Evolutionary conservation across 2,113 vertebrate species (phyloP), one percentile per base, ranked within the genome.

Genomic region (Pomatorhinus ruficollis): DNA sequence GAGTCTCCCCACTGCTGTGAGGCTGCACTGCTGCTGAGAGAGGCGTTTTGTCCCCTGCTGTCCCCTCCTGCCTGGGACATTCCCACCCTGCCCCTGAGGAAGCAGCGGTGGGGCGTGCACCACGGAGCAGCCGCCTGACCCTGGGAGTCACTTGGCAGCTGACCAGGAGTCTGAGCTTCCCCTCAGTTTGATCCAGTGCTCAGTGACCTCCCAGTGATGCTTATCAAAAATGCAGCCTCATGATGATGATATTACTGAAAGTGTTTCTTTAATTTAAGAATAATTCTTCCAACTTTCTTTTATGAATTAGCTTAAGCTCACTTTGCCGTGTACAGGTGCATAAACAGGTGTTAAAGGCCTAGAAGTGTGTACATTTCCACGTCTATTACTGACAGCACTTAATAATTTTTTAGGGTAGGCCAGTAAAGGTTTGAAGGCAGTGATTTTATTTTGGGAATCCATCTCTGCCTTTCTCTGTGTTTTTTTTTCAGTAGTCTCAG

Each of bases 91-190:
- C 11, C 35, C 56, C 12, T 12, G 4, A 15, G 76, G 35, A 22
- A 31, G 75, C 52, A 24, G 42, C n/a, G 8, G 18, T 15, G 56
- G n/a, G 54, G 15, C 13, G 22, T 21, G 64, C 60, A 15, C 1
- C 60, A 15, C 1, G 0, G 75, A 28, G 78, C 64, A 17, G 63
- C 64, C 24, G 2, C 1, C 0, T 1, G 49, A 1, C 19, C 35
- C 69, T 14, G 59, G 15, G 23, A 10, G 13, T 28, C 27, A 0
- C 35, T 40, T 0, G 0, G 39, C 21, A 23, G 22, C 45, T 30
- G 42, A 1, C 10, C 1, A 5, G 7, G 24, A 44, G 15, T 23
- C 33, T 21, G 54, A 80, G 83, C 44, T 54, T 23, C 66, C 37
- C 56, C 47, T 27, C 6, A 4, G 8, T 40, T 40, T 45, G 39